Percentiles rank a stretch among this genome's conserved stretches.
Evolutionary conservation across 2,797 vertebrate species (phyloP).

Genomic region (Pristis pectinata): DNA sequence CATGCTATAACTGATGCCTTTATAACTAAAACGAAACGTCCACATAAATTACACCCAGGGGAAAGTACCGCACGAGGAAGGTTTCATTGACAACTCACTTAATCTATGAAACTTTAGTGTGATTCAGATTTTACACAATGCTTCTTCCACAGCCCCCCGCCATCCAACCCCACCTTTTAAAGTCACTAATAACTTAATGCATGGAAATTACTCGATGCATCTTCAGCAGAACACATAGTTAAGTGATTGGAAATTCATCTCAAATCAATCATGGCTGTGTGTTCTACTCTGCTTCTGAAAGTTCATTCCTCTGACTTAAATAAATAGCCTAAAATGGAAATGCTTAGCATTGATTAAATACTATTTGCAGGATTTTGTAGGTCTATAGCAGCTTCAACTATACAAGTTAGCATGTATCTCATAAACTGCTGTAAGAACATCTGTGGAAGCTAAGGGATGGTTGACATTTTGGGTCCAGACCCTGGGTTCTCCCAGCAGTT

Average conservation of each 20-base stretch:
- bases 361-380: not conserved
- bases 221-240: not conserved
- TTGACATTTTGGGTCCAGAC: too few relatives aligned
- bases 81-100: not conserved
- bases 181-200: not conserved
- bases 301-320: too few relatives aligned
- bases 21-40: not conserved
- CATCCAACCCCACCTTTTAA: not conserved
- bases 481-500: too few relatives aligned
- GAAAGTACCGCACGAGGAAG: not conserved
- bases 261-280: too few relatives aligned
- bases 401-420: too few relatives aligned
- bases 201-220: not conserved
- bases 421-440: too few relatives aligned
- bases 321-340: not conserved
- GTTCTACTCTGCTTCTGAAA: too few relatives aligned
- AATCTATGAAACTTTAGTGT: not conserved
- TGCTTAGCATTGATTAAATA: not conserved
- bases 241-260: too few relatives aligned
- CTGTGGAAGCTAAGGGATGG: too few relatives aligned
- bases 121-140: too few relatives aligned
- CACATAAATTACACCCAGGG: not conserved
- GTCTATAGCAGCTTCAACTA: not conserved
- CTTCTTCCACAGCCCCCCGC: too few relatives aligned
- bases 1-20: not conserved